Evolutionary conservation across 2,113 vertebrate species (phyloP).

Genomic region (Pteronura brasiliensis): DNA sequence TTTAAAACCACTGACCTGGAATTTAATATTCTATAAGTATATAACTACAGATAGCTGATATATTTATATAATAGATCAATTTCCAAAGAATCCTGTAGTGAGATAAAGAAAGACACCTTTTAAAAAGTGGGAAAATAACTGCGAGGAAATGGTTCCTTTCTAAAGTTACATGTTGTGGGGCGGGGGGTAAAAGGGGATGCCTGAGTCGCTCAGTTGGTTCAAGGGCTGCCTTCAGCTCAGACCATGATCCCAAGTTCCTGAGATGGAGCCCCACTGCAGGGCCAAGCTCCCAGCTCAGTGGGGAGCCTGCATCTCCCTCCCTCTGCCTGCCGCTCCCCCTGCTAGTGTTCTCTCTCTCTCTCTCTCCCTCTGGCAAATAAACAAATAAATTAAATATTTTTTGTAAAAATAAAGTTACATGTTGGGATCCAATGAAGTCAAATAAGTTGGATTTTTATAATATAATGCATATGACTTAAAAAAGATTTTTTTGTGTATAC

Average conservation of each 20-base stretch:
- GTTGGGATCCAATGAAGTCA: not conserved
- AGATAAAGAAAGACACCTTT: not conserved
- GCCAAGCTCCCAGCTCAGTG: not conserved
- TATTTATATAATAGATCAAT: not conserved
- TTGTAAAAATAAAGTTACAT: not conserved
- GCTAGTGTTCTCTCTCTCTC: not conserved
- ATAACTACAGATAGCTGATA: not conserved
- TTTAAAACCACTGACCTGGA: not conserved
- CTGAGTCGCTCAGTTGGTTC: no score
- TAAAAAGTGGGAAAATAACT: not conserved
- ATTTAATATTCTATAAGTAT: not conserved
- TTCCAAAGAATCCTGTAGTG: slow-evolving; percentile 12
- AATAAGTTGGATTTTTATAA: not conserved
- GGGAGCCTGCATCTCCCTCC: not conserved
- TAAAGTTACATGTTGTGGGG: not conserved
- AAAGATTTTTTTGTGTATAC: slow-evolving; percentile 25
- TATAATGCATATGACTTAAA: not conserved
- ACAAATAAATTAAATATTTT: not conserved
- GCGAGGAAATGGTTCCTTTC: not conserved
- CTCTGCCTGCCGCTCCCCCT: not conserved
- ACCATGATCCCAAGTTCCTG: not conserved
- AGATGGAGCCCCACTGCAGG: no score
- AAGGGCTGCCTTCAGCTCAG: not conserved
- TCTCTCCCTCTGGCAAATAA: not conserved
- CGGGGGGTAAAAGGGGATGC: accelerated